Conservation (phyloP, 1,140 invertebrate species). For the Scylla paramamosain region DNA sequence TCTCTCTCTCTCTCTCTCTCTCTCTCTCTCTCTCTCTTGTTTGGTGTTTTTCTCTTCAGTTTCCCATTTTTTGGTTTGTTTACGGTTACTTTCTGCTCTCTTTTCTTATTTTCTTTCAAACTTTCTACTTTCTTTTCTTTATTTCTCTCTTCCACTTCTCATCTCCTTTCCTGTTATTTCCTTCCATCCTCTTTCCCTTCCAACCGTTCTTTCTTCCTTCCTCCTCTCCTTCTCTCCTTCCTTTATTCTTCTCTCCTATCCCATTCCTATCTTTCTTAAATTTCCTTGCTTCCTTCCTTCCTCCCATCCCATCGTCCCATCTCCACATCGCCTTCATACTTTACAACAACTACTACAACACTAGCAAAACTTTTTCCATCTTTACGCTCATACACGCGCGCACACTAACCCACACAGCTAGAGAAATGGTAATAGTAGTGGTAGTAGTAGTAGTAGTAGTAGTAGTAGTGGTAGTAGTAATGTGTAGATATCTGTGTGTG, state of each 20-base stretch:
- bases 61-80: neutral
- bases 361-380: no score
- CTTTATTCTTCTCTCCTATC: no score
- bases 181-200: neutral
- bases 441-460: slow-evolving; percentile 47
- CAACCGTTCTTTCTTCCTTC: neutral
- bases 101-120: neutral
- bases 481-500: neutral
- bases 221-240: neutral
- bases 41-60: neutral
- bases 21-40: neutral
- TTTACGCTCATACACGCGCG: no score
- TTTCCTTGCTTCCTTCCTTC: neutral
- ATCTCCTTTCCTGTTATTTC: no score
- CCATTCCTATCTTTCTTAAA: neutral
- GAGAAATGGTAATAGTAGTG: slow-evolving; percentile 24
- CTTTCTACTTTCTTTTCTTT: neutral
- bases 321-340: neutral
- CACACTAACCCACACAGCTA: no score
- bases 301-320: neutral
- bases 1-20: slow-evolving; percentile 13
- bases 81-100: neutral
- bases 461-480: neutral
- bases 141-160: neutral
- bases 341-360: no score